Base-by-base conservation (phyloP, 2,113 vertebrate genomes). In the Willisornis vidua region DNA sequence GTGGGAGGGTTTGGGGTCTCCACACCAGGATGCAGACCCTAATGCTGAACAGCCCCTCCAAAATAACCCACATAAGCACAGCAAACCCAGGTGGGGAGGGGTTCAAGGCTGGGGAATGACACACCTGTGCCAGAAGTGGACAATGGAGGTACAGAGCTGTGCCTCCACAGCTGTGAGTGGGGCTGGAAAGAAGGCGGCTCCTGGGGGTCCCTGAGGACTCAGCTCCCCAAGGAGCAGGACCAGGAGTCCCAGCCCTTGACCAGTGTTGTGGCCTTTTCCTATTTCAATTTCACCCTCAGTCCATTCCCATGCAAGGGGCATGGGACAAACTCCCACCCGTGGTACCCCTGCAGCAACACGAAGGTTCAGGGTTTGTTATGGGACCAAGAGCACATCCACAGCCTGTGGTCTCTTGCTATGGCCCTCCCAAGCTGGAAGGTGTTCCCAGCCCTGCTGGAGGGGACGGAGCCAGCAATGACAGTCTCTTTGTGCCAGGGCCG, bases 171-270 rank as follows among this genome's bases (percentile, higher is more conserved):
- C n/a, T 28, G 22, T 1, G 35, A 71, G 39, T 2, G 0, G 13
- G 28, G 24, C 37, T 23, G 55, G 26, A 39, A 41, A 39, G 22
- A 24, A 5, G 39, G 61, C n/a, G 24, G 37, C 43, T 63, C 19
- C 49, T 3, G 29, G 7, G 20, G 12, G 11, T 52, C 26, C 39
- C 24, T 11, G 4, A 70, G 68, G 17, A 70, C 13, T 57, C 11
- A 1, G 23, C 23, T 3, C 16, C 28, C 1, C 24, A n/a, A 1
- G 0, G 1, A 63, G 29, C 20, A 46, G 55, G n/a, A 41, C 17
- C 48, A 33, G 33, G 24, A 35, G 17, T 6, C 46, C 46, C 78
- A 72, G 46, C 15, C 29, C 46, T 2, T 14, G 6, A 22, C 1
- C 55, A 12, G 12, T 12, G 15, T 1, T 2, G 22, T 10, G 25